Conservation (phyloP, 2,113 vertebrate species). For the Clarias batrachus region DNA sequence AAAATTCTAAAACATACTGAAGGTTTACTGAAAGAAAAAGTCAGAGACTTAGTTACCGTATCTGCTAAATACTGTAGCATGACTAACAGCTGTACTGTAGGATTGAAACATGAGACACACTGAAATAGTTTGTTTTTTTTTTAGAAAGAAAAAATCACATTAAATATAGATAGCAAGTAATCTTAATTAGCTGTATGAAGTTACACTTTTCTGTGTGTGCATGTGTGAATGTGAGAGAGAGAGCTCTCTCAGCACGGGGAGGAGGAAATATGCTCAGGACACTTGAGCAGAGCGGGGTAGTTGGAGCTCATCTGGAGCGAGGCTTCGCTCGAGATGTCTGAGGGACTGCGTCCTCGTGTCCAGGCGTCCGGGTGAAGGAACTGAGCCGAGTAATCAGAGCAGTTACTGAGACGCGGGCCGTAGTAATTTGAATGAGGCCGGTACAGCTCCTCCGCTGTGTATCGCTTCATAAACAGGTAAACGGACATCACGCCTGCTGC, state of each 20-base stretch:
- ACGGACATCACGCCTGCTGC: conserved; percentile 88
- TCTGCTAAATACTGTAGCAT: conserved; percentile 16
- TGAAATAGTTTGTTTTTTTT: neutral
- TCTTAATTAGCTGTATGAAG: neutral
- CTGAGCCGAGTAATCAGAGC: conserved; percentile 89
- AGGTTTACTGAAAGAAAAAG: conserved; percentile 26
- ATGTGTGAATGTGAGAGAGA: conserved; percentile 2
- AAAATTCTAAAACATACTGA: conserved; percentile 4
- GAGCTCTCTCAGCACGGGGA: conserved; percentile 81
- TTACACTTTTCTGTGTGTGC: neutral
- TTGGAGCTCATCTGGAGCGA: conserved; percentile 88
- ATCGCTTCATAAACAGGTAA: conserved; percentile 92
- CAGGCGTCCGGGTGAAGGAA: conserved; percentile 86
- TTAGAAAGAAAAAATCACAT: neutral
- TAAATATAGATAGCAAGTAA: neutral
- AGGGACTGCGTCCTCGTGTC: conserved; percentile 82
- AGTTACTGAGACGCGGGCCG: conserved; percentile 88
- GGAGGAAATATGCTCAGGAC: conserved; percentile 90
- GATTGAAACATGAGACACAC: conserved; percentile 25
- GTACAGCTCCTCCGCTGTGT: conserved; percentile 87
- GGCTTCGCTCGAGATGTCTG: conserved; percentile 86
- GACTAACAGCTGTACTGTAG: conserved; percentile 30
- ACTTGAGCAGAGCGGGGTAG: conserved; percentile 88
- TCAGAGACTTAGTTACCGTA: conserved; percentile 9
- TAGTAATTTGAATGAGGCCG: conserved; percentile 84